phyloP scores from a whole-genome alignment of 2,888 invertebrate species.

The Acrobasis repandana region DNA sequence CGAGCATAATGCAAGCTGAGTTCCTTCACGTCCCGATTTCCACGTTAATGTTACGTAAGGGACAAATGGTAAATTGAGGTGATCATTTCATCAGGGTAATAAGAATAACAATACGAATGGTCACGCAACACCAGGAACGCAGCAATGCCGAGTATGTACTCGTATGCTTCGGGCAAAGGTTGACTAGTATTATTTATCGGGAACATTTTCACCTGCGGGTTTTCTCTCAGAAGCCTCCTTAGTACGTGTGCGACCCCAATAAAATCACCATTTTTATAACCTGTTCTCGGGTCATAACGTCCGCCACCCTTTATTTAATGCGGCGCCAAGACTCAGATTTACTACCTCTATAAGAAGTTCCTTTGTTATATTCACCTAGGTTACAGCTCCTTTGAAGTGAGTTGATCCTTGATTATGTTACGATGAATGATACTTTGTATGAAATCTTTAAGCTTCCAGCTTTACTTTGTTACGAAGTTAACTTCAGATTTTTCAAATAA shows the following conservation, averaged over 20 bases:
- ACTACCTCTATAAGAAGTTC: slow-evolving; percentile 41
- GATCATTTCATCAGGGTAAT: background rate
- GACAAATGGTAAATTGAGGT: background rate
- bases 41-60: background rate
- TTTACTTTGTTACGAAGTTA: background rate
- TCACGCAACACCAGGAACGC: slow-evolving; percentile 32
- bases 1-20: slow-evolving; percentile 30
- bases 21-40: background rate
- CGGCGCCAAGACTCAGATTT: slow-evolving; percentile 51
- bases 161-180: slow-evolving; percentile 31
- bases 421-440: slow-evolving; percentile 30
- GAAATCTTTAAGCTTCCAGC: background rate
- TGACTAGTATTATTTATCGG: slow-evolving; percentile 44
- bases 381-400: slow-evolving; percentile 36
- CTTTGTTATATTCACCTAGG: slow-evolving; percentile 42
- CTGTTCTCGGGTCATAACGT: slow-evolving; percentile 54
- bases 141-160: slow-evolving; percentile 39
- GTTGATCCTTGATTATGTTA: slow-evolving; percentile 36
- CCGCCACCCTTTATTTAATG: slow-evolving; percentile 56
- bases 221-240: slow-evolving; percentile 33
- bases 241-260: slow-evolving; percentile 51
- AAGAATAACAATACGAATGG: slow-evolving; percentile 32
- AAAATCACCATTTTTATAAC: slow-evolving; percentile 64
- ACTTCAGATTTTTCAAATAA: background rate
- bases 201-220: slow-evolving; percentile 39